Evolutionary conservation across 1,140 invertebrate species (phyloP), one percentile per base, ranked within the genome.

Genomic region (Lordiphosa collinella): DNA sequence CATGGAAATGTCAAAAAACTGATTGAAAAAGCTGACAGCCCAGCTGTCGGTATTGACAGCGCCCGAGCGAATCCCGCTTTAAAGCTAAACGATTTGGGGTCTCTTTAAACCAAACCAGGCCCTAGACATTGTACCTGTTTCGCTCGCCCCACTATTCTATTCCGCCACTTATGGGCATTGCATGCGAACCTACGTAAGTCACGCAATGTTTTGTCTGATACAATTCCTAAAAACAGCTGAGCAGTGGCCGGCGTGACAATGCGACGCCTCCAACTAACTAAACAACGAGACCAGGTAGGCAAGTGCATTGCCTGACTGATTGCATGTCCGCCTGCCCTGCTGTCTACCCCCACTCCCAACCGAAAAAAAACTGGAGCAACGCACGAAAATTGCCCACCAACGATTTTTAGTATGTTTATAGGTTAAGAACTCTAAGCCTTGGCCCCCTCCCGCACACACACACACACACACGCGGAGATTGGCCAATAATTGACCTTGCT

Each of bases 1-100:
- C 78, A 84, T 69, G 72, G 54, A 78, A 85, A 84, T 84, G 78
- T 84, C 78, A 84, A 84, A 84, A 56, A 59, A 69, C 69, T 84
- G 78, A 84, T 84, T 73, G 78, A 75, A 78, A 82, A 71, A 38
- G 71, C 76, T 80, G 76, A 82, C 75, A 80, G 66, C 60, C 38
- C 38, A 38, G 25, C 22, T 38, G 34, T 31, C 44, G 31, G 25
- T 32, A 32, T 48, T 48, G 64, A 4, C 63, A 25, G 35, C 9
- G 47, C 18, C 12, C 43, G 22, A 14, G 29, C 12, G 22, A 9
- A 14, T 13, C 2, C 9, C 36, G 14, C 16, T 66, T 66, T 50
- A 50, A 66, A 66, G 61, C 32, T 53, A 56, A 66, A 50, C 25
- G 52, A 38, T 40, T 53, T 41, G 34, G 51, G 12, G 32, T 16